A percentile compares a stretch with the other conserved stretches of the same genome.
These are phyloP conservation scores for Phrynocephalus versicolor DNA, from an alignment of 2,113 vertebrate species.

Conservation along the genomic window DNA sequence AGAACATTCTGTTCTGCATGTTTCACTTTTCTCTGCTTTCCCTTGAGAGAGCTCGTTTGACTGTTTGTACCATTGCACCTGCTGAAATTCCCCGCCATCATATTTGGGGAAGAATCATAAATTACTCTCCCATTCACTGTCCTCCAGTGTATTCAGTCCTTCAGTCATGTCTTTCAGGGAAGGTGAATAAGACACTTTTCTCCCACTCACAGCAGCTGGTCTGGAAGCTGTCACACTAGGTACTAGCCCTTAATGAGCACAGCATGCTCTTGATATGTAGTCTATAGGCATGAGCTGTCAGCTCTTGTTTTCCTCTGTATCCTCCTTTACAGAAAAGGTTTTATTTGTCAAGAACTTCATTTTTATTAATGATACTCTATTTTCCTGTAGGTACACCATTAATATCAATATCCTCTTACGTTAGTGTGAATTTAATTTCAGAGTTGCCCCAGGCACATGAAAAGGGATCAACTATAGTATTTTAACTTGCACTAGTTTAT, in stretches of 20 bases:
- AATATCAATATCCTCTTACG: neutral
- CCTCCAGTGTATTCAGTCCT: neutral
- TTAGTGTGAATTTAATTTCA: slow-evolving; percentile 11
- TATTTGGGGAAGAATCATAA: slow-evolving; percentile 3
- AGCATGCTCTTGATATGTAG: neutral
- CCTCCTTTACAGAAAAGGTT: neutral
- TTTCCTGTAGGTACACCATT: neutral
- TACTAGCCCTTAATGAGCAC: slow-evolving; percentile 8
- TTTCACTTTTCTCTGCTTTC: neutral
- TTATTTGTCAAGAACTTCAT: slow-evolving; percentile 24
- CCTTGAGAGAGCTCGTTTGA: neutral
- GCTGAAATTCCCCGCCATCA: neutral
- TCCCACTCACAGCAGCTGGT: slow-evolving; percentile 6
- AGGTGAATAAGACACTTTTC: neutral
- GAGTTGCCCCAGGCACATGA: neutral
- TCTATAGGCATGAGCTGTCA: slow-evolving; percentile 1
- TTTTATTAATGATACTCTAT: slow-evolving; percentile 18
- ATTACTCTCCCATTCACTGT: slow-evolving; percentile 8
- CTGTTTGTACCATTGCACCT: neutral
- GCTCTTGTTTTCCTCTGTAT: neutral
- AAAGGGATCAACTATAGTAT: neutral
- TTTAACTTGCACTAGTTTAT: neutral
- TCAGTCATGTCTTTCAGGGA: slow-evolving; percentile 15
- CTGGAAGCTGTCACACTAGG: neutral
- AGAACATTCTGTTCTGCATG: neutral